phyloP scores from a whole-genome alignment of 2,888 invertebrate species.

The Drosophila kuntzei region DNA sequence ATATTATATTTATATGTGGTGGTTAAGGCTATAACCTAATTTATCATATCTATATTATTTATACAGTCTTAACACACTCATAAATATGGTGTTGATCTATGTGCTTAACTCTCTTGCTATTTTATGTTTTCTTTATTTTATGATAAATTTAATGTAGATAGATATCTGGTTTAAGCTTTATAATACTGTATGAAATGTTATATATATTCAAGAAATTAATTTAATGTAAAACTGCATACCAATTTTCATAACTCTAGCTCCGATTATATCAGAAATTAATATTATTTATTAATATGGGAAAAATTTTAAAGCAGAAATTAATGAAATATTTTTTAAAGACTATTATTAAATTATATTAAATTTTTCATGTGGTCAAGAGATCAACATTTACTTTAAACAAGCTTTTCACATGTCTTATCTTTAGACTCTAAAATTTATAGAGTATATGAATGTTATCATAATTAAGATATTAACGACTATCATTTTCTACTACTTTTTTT shows the following conservation, averaged over 20 bases:
- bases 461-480: not conserved
- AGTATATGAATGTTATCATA: not conserved
- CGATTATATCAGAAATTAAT: not conserved
- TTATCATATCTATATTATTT: not conserved
- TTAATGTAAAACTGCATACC: not conserved
- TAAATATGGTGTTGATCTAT: constrained; percentile 8
- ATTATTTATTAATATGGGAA: no score
- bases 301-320: no score
- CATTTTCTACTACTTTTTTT: not conserved
- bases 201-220: not conserved
- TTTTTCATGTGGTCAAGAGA: no score
- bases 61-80: not conserved
- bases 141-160: constrained; percentile 21
- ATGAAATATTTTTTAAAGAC: no score
- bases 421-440: no score
- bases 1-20: constrained; percentile 4
- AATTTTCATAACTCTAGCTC: not conserved
- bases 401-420: not conserved
- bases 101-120: constrained; percentile 1
- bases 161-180: not conserved
- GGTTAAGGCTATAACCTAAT: not conserved
- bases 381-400: not conserved
- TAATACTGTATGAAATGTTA: constrained; percentile 24
- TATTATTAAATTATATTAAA: no score
- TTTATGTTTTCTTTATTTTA: constrained; percentile 1